Percentiles rank a stretch among this genome's conserved stretches.
Evolutionary conservation across 53 echinoderm and acorn worm genomes (phyloP).

Genomic region (Apostichopus leukothele): DNA sequence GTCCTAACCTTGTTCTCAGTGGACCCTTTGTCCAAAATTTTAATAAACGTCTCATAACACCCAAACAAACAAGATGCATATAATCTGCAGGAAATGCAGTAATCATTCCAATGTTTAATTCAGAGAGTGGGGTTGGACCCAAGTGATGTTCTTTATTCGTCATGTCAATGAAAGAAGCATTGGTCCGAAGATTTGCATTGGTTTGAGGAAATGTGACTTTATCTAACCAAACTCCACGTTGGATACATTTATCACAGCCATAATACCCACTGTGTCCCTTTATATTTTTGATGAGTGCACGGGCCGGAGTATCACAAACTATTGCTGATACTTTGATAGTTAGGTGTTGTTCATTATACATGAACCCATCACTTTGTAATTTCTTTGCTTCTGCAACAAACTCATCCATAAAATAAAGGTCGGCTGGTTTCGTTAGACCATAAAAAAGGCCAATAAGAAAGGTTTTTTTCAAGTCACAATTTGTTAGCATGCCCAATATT

Average conservation of each 20-base stretch:
- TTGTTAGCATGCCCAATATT: not conserved
- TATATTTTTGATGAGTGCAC: conserved; percentile 47
- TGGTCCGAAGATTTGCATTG: not conserved
- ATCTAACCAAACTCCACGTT: conserved; percentile 23
- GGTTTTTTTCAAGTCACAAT: not conserved
- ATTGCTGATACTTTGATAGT: conserved; percentile 19
- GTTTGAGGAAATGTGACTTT: conserved; percentile 21
- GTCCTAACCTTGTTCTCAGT: conserved; percentile 27
- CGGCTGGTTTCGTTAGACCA: not conserved
- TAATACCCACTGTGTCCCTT: conserved; percentile 57
- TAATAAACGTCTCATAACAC: conserved; percentile 43
- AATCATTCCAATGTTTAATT: conserved; percentile 30
- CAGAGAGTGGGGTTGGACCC: not conserved
- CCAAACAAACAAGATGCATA: conserved; percentile 51
- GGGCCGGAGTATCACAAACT: conserved; percentile 64
- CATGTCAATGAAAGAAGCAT: not conserved
- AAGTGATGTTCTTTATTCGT: not conserved
- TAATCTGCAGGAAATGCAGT: conserved; percentile 32
- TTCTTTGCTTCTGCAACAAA: conserved; percentile 20
- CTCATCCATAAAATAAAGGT: conserved; percentile 10
- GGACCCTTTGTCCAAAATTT: conserved; percentile 46
- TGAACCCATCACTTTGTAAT: conserved; percentile 21
- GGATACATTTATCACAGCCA: conserved; percentile 56
- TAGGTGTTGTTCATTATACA: not conserved
- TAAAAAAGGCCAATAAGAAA: conserved; percentile 20